A percentile compares a stretch with the other conserved stretches of the same genome.
Conservation (phyloP, 2,888 invertebrate genomes). For the Tenthredo mesomela region DNA sequence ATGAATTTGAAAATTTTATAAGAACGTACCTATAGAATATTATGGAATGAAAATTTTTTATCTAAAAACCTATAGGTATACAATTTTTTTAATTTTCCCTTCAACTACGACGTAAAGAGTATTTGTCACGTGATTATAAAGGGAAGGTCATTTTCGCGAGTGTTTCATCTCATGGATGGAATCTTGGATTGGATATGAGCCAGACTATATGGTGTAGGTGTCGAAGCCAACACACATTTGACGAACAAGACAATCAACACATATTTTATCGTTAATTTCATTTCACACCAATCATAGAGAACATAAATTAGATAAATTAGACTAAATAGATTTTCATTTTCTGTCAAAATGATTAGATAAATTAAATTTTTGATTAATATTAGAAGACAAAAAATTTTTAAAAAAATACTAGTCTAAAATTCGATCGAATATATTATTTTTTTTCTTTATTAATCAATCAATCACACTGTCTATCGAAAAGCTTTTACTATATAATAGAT, state of each 20-base stretch:
- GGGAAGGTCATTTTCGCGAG: constrained; percentile 34
- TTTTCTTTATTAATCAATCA: not conserved
- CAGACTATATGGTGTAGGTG: constrained; percentile 25
- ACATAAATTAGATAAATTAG: no score
- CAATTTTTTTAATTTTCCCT: not conserved
- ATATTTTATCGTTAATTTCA: not conserved
- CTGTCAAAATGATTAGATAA: not conserved
- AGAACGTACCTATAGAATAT: not conserved
- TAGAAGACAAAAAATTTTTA: not conserved
- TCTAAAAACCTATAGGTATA: not conserved
- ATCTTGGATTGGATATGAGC: constrained; percentile 28
- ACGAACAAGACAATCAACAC: not conserved
- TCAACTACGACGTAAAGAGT: not conserved
- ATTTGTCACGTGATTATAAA: constrained; percentile 21
- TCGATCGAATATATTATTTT: not conserved
- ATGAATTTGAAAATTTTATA: not conserved
- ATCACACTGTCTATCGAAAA: not conserved
- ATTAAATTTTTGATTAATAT: not conserved
- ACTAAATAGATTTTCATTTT: not conserved
- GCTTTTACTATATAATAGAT: not conserved
- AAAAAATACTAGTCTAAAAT: not conserved
- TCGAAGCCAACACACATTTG: not conserved
- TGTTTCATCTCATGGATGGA: constrained; percentile 31
- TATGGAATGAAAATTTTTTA: not conserved
- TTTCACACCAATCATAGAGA: no score